phyloP scores from a whole-genome alignment of 2,888 invertebrate species.

The Hecatera dysodea region DNA sequence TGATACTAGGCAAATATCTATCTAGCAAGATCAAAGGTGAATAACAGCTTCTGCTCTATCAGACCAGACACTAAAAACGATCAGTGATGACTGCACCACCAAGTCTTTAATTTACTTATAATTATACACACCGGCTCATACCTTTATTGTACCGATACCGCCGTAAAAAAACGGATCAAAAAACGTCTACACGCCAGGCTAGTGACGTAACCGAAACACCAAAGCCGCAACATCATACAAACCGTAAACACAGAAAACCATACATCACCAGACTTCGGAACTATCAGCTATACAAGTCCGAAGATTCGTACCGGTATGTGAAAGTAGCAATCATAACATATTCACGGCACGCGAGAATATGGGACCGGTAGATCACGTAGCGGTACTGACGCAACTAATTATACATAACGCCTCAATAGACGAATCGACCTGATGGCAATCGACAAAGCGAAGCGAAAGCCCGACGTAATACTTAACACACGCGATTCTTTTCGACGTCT shows the following conservation, averaged over 20 bases:
- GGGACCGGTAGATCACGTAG: constrained; percentile 83
- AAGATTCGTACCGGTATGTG: constrained; percentile 82
- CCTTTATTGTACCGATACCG: not conserved
- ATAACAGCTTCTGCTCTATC: not conserved
- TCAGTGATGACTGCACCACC: constrained; percentile 11
- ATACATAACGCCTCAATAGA: constrained; percentile 83
- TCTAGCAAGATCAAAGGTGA: not conserved
- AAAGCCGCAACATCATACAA: constrained; percentile 26
- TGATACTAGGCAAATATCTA: not conserved
- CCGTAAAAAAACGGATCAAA: constrained; percentile 39
- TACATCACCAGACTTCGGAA: constrained; percentile 49
- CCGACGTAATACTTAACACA: constrained; percentile 75
- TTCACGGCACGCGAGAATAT: constrained; percentile 83
- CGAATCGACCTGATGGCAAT: constrained; percentile 70
- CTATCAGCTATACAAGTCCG: constrained; percentile 50
- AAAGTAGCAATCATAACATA: constrained; percentile 85
- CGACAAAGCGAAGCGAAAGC: constrained; percentile 81
- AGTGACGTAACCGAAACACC: constrained; percentile 25
- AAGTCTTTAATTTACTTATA: constrained; percentile 28
- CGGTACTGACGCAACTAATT: constrained; percentile 88
- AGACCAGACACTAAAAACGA: not conserved
- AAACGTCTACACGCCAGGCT: constrained; percentile 16
- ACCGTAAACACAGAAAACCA: constrained; percentile 29
- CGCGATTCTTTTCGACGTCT: constrained; percentile 49
- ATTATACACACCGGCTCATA: constrained; percentile 19